Conservation (phyloP, 2,888 invertebrate genomes). For the Scrobipalpa costella region DNA sequence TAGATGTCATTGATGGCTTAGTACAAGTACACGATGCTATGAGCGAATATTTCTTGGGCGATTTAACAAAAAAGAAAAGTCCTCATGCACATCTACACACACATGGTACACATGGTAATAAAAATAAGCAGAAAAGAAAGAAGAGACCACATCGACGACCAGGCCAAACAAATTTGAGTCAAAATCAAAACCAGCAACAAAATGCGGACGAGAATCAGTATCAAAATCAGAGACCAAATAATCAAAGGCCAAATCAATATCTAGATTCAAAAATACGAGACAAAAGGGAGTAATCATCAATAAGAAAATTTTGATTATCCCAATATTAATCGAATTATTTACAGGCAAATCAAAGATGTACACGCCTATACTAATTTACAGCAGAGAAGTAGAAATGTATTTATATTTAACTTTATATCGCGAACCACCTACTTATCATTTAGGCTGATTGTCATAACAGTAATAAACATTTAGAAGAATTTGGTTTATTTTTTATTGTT, state of each 20-base stretch:
- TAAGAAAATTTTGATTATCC: not conserved
- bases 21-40: conserved; percentile 54
- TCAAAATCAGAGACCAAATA: conserved; percentile 2
- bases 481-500: not conserved
- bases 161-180: conserved; percentile 7
- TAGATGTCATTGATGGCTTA: conserved; percentile 64
- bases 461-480: not conserved
- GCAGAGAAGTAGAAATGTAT: conserved; percentile 8
- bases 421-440: conserved; percentile 3
- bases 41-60: conserved; percentile 41
- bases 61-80: conserved; percentile 34
- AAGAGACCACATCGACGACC: conserved; percentile 5
- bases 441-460: conserved; percentile 7
- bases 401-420: not conserved
- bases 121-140: conserved; percentile 34
- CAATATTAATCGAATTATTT: not conserved
- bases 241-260: not conserved
- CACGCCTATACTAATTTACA: conserved; percentile 1
- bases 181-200: conserved; percentile 10
- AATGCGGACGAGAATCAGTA: not conserved
- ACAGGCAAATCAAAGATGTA: not conserved
- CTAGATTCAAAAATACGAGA: conserved; percentile 15
- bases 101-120: conserved; percentile 22
- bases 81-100: conserved; percentile 23
- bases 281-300: not conserved